A percentile compares a stretch with the other conserved stretches of the same genome.
Evolutionary conservation across 2,113 vertebrate genomes (phyloP).

Genomic region (Sitta europaea): DNA sequence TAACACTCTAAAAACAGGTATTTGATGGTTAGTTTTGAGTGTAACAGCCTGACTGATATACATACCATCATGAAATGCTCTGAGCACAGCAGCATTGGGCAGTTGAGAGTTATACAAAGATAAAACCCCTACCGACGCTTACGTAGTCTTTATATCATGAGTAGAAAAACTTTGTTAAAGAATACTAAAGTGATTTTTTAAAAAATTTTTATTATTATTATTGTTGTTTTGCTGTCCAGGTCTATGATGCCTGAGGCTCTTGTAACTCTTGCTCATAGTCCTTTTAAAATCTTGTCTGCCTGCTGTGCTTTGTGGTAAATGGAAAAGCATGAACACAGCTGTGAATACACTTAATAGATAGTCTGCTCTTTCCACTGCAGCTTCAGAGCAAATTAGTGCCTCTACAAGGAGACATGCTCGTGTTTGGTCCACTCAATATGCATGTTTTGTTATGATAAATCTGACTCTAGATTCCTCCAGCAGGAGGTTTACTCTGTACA

Average conservation of each 20-base stretch:
- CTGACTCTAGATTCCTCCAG: background rate
- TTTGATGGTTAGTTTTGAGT: conserved; percentile 55
- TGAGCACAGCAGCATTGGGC: background rate
- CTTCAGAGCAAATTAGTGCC: conserved; percentile 14
- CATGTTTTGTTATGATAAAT: conserved; percentile 2
- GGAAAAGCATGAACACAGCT: background rate
- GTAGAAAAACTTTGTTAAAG: conserved; percentile 33
- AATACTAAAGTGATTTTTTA: background rate
- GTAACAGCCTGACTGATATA: conserved; percentile 1
- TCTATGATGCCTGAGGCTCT: background rate
- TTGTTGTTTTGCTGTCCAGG: conserved; percentile 25
- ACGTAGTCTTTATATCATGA: background rate
- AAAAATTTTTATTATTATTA: background rate
- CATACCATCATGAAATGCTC: background rate
- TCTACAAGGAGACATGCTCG: background rate
- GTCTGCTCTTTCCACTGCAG: background rate
- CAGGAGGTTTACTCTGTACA: background rate
- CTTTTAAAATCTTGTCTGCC: background rate
- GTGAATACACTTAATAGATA: background rate
- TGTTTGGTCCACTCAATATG: conserved; percentile 47
- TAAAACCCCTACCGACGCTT: background rate
- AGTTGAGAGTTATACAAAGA: background rate
- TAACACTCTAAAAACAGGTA: conserved; percentile 66
- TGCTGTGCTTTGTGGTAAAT: background rate
- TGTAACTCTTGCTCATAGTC: background rate